These are phyloP conservation scores for Drosophila tripunctata DNA, from an alignment of 2,888 invertebrate species.

Conservation along the genomic window DNA sequence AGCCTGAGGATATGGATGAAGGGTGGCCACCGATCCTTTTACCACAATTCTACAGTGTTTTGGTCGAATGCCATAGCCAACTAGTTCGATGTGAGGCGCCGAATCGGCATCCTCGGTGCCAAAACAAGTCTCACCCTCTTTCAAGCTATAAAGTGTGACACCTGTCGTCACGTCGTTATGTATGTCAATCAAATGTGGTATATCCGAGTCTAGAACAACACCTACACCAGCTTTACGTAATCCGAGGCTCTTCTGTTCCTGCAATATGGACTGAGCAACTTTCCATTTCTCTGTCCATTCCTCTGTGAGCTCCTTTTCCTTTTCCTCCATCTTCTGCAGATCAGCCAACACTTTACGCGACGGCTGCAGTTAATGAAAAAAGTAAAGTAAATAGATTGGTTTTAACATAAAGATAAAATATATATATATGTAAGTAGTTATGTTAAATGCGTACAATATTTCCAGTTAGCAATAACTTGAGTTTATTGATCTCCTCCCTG, in stretches of 20 bases:
- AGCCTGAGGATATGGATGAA: conserved; percentile 89
- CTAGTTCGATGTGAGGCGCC: conserved; percentile 90
- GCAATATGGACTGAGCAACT: conserved; percentile 93
- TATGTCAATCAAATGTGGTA: conserved; percentile 96
- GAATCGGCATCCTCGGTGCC: conserved; percentile 89
- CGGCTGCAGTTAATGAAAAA: conserved; percentile 86
- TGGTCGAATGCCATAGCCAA: conserved; percentile 90
- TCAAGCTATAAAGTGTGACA: conserved; percentile 94
- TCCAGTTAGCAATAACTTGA: conserved; percentile 90
- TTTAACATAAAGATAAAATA: too few species aligned
- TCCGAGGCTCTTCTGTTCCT: conserved; percentile 94
- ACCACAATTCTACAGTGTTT: conserved; percentile 91
- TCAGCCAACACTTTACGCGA: conserved; percentile 90
- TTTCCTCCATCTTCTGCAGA: conserved; percentile 94
- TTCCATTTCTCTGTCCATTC: conserved; percentile 98
- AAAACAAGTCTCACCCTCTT: conserved; percentile 94
- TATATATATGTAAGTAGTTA: not conserved
- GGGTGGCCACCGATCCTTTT: conserved; percentile 89
- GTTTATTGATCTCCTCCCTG: conserved; percentile 92
- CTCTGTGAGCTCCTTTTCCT: conserved; percentile 94
- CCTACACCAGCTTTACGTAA: conserved; percentile 94
- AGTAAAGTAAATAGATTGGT: not conserved
- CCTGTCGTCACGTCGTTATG: conserved; percentile 96
- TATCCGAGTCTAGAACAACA: conserved; percentile 94
- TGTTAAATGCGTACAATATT: conserved; percentile 86